A percentile compares a stretch with the other conserved stretches of the same genome.
phyloP scores from a whole-genome alignment of 2,113 vertebrate genomes.

The Hepsetus odoe region DNA sequence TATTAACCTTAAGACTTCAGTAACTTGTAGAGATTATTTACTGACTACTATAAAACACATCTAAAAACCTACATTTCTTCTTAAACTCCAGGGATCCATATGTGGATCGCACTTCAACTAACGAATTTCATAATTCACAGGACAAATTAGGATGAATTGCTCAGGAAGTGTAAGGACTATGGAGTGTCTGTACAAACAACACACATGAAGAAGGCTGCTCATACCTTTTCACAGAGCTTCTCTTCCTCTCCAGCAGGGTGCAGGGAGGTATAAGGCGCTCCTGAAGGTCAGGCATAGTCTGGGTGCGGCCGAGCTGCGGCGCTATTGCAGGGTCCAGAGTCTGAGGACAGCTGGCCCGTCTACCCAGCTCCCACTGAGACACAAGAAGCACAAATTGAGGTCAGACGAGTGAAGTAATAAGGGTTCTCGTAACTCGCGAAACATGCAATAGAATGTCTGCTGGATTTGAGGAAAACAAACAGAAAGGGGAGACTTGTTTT shows the following conservation, averaged over 20 bases:
- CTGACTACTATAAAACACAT: too few species aligned
- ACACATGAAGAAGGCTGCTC: neutral
- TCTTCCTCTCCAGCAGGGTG: slow-evolving; percentile 73
- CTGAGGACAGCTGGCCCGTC: slow-evolving; percentile 75
- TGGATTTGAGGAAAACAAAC: neutral
- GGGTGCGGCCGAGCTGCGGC: slow-evolving; percentile 73
- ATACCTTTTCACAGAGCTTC: slow-evolving; percentile 80
- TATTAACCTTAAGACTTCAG: neutral
- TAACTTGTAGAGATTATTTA: too few species aligned
- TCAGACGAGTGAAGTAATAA: neutral
- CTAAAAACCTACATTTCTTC: too few species aligned
- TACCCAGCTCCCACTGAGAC: slow-evolving; percentile 77
- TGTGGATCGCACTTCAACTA: too few species aligned
- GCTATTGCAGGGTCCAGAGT: slow-evolving; percentile 77
- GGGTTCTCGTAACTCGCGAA: neutral
- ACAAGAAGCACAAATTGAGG: slow-evolving; percentile 37
- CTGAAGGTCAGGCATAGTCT: slow-evolving; percentile 81
- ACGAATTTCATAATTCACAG: too few species aligned
- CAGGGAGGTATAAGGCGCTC: slow-evolving; percentile 67
- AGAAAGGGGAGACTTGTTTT: too few species aligned
- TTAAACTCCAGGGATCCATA: too few species aligned
- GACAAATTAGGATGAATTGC: too few species aligned
- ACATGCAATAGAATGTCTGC: neutral
- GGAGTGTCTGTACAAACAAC: neutral
- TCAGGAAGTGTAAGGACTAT: too few species aligned